Conservation (phyloP, 2,888 invertebrate genomes). For the Steinernema hermaphroditum region DNA sequence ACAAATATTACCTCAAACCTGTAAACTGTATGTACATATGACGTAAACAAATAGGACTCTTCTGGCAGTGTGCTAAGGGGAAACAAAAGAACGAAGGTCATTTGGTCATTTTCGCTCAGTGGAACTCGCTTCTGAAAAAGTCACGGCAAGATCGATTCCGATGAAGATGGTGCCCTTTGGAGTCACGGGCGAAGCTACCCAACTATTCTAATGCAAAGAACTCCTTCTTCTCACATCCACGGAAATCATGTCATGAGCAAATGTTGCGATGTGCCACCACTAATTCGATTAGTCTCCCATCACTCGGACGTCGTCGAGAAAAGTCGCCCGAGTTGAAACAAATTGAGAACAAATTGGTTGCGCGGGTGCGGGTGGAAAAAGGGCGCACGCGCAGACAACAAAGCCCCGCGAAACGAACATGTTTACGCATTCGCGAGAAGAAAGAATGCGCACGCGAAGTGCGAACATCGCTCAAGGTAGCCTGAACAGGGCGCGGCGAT, state of each 20-base stretch:
- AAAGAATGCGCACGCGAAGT: constrained; percentile 9
- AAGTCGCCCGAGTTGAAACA: neutral
- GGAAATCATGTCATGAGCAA: neutral
- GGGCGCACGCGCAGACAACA: constrained; percentile 25
- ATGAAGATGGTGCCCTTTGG: too few relatives aligned
- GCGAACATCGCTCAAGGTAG: neutral
- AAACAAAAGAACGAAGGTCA: too few relatives aligned
- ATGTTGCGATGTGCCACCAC: constrained; percentile 8
- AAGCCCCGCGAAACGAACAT: neutral
- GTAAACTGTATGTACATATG: neutral
- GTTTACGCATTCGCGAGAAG: neutral
- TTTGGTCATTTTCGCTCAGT: too few relatives aligned
- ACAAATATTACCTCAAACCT: neutral
- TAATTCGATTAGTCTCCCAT: neutral
- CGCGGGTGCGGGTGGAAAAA: neutral
- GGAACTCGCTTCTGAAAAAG: too few relatives aligned
- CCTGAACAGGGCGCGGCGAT: neutral
- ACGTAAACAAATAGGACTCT: neutral
- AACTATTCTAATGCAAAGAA: too few relatives aligned
- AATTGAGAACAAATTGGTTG: constrained; percentile 13
- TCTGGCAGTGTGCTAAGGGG: too few relatives aligned
- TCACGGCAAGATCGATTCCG: too few relatives aligned
- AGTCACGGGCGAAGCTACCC: too few relatives aligned
- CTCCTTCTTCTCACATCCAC: too few relatives aligned
- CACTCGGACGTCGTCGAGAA: neutral